Evolutionary conservation across 23 tunicate species (phyloP), one percentile per base, ranked within the genome.

Genomic region (Trididemnum clinides): DNA sequence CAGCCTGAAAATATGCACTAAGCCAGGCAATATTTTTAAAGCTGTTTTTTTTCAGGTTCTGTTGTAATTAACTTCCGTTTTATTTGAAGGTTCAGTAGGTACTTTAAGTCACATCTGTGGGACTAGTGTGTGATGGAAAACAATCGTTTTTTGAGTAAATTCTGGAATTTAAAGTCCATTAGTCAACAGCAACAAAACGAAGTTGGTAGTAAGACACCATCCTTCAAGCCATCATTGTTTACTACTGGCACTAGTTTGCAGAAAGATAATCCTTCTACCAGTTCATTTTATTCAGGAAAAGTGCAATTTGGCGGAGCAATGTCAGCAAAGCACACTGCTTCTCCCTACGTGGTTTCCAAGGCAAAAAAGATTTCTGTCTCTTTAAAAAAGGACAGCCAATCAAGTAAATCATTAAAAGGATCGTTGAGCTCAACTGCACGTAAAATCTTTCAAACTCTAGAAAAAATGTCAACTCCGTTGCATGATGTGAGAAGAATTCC

Each of bases 381-480:
- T 36, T 18, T 2, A 22, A 37, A 38, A 2, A 19, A 19, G 6
- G 28, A 2, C 38, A 10, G 30, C 30, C 7, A 6, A 28, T 4
- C 10, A 5, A 18, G 19, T 2, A 36, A 37, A 37, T 36, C 57
- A 23, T 2, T 28, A 19, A 19, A 22, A 27, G 83, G 83, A 28
- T 7, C 83, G 25, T 26, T 78, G 37, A 78, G 83, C 28, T 78
- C 83, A 28, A 78, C 83, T 27, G 83, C 83, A 22, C 65, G 83
- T 2, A 78, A 51, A 78, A 78, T 78, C 15, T 28, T 78, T 4
- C 66, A 51, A 32, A 51, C 83, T 2, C 28, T 78, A 51, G 83
- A 78, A 51, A 78, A 78, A 51, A 78, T 78, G 83, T 78, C 83
- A 51, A 78, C 83, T 50, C 83, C 83, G 2, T 32, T 78, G 64